phyloP scores from a whole-genome alignment of 53 echinoderm and acorn worm species.

The Glandiceps talaboti region DNA sequence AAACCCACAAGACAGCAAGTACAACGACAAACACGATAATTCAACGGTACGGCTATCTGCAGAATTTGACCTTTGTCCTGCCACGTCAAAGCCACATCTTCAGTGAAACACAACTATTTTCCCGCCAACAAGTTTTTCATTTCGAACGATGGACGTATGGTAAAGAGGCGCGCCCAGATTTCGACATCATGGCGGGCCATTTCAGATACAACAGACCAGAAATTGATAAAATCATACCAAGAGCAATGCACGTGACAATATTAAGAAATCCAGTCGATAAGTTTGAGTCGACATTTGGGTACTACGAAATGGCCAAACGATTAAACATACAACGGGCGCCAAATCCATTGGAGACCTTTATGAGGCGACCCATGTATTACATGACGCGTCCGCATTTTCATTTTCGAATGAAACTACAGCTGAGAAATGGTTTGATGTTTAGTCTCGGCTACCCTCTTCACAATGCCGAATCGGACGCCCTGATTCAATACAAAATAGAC shows the following conservation, averaged over 20 bases:
- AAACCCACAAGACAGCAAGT: not conserved
- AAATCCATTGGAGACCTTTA: not conserved
- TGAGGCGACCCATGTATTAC: not conserved
- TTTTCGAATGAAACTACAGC: not conserved
- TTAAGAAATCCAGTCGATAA: not conserved
- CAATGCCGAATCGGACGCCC: not conserved
- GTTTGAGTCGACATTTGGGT: not conserved
- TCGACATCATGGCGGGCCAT: not conserved
- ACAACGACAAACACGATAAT: not conserved
- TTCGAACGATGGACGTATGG: not conserved
- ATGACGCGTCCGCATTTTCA: not conserved
- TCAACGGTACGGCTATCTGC: not conserved
- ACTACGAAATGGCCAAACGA: not conserved
- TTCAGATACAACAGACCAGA: not conserved
- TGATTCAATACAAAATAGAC: slow-evolving; percentile 8
- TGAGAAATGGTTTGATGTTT: not conserved
- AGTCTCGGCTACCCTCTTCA: not conserved
- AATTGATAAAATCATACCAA: not conserved
- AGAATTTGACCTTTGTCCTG: not conserved
- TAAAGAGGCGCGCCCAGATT: not conserved
- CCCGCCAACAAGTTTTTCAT: not conserved
- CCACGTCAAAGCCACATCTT: not conserved
- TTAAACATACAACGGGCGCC: not conserved
- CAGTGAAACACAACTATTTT: not conserved
- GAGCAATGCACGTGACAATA: not conserved